A percentile compares a stretch with the other conserved stretches of the same genome.
Conservation (phyloP, 2,888 invertebrate species). For the Hyposoter didymator region DNA sequence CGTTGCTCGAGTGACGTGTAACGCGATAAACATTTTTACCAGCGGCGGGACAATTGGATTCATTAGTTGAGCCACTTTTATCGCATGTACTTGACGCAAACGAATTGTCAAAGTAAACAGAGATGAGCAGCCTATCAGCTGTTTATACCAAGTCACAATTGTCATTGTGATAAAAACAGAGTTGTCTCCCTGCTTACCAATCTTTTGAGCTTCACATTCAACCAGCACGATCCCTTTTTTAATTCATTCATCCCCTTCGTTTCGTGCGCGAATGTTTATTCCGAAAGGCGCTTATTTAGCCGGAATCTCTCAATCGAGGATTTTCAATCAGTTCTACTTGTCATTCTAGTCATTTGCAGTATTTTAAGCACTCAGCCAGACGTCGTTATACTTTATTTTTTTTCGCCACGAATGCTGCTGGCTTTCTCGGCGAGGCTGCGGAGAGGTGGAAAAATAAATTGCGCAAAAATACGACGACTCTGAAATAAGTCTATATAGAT, state of each 20-base stretch:
- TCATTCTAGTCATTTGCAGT: slow-evolving; percentile 1
- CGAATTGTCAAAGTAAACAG: background rate
- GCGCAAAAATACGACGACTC: slow-evolving; percentile 7
- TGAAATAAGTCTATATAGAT: slow-evolving; percentile 34
- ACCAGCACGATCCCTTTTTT: background rate
- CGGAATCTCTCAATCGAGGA: background rate
- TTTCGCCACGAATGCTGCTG: background rate
- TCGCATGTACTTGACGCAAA: slow-evolving; percentile 22
- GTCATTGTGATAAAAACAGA: background rate
- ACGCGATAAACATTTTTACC: slow-evolving; percentile 24
- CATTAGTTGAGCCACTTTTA: background rate
- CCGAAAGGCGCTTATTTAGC: background rate
- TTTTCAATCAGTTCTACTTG: slow-evolving; percentile 18
- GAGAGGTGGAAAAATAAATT: slow-evolving; percentile 18
- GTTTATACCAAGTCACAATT: background rate
- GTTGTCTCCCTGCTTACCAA: background rate
- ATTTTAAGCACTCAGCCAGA: slow-evolving; percentile 2
- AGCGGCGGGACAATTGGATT: background rate
- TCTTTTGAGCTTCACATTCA: background rate
- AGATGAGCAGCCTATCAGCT: background rate
- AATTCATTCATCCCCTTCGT: background rate
- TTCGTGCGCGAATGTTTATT: background rate
- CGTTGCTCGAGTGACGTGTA: background rate
- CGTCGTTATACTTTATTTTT: slow-evolving; percentile 5
- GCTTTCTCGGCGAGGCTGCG: background rate